A percentile compares a stretch with the other conserved stretches of the same genome.
Conservation (phyloP, 2,113 vertebrate genomes). For the Antechinus stuartii region DNA sequence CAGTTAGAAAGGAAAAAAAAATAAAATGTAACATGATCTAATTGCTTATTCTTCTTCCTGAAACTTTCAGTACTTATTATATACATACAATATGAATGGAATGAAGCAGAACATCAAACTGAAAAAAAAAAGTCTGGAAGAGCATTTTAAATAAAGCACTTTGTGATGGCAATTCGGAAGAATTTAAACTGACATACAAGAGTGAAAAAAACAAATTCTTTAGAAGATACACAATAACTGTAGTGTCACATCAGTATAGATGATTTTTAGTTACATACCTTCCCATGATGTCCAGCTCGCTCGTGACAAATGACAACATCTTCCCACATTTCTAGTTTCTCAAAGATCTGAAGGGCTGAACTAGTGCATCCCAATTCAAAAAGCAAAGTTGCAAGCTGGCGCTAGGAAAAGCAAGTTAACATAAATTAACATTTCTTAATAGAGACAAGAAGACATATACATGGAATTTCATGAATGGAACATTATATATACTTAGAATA, state of each 20-base stretch:
- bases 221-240: not conserved
- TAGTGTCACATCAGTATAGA: not conserved
- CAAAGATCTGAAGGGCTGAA: conserved; percentile 94
- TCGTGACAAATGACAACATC: conserved; percentile 96
- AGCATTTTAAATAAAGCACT: conserved; percentile 25
- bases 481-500: not conserved
- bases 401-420: conserved; percentile 83
- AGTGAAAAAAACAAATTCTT: conserved; percentile 16
- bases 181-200: not conserved
- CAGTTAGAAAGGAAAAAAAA: conserved; percentile 30
- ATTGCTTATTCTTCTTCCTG: conserved; percentile 42
- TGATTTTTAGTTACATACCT: conserved; percentile 85
- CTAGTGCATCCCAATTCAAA: conserved; percentile 93
- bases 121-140: not conserved
- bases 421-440: conserved; percentile 43
- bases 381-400: conserved; percentile 92
- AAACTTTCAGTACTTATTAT: conserved; percentile 24
- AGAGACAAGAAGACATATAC: not conserved
- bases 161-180: not conserved
- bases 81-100: not conserved
- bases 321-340: conserved; percentile 97
- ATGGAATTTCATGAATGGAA: not conserved
- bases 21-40: conserved; percentile 32
- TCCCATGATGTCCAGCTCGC: conserved; percentile 94
- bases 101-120: not conserved